Conservation (phyloP, 2,113 vertebrate genomes). For the Rafetus swinhoei region DNA sequence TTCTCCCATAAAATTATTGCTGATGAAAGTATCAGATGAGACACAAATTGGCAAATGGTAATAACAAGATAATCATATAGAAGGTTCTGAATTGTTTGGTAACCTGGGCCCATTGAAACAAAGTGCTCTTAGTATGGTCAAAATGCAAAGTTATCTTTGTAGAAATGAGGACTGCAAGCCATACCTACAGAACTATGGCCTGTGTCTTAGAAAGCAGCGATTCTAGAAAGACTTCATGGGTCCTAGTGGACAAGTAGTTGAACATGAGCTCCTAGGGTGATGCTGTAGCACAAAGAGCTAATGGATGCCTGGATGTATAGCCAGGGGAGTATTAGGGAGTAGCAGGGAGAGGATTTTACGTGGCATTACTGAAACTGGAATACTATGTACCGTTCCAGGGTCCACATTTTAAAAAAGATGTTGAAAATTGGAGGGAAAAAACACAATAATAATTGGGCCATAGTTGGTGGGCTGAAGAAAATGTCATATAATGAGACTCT, state of each 20-base stretch:
- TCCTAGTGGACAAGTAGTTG: neutral
- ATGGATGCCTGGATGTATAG: neutral
- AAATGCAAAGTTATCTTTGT: neutral
- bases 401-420: neutral
- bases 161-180: neutral
- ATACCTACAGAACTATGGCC: neutral
- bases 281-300: neutral
- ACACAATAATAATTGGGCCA: neutral
- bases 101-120: neutral
- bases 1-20: neutral
- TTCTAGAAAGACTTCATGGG: neutral
- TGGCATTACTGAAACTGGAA: neutral
- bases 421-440: neutral
- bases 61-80: neutral
- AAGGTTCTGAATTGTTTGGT: neutral
- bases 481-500: neutral
- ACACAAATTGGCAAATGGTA: neutral
- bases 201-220: neutral
- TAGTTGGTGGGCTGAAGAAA: neutral
- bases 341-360: neutral
- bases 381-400: neutral
- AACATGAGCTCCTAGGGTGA: neutral
- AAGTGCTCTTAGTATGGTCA: neutral
- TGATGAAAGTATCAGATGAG: neutral
- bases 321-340: neutral